Evolutionary conservation across 2,888 invertebrate species (phyloP).

Genomic region (Seira sanloemensis): DNA sequence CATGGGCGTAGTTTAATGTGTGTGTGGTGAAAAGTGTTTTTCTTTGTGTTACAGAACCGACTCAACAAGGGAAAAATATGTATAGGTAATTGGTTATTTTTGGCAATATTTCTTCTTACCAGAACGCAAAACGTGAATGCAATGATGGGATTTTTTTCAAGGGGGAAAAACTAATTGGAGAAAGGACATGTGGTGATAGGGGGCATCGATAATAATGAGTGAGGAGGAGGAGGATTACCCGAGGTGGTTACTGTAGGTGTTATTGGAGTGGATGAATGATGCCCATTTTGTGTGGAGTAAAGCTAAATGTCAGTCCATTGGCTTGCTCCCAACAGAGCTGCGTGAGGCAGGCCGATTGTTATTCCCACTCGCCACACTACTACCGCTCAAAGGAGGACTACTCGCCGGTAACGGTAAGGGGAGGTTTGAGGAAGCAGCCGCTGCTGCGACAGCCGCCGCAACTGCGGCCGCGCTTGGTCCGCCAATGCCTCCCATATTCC

Average conservation of each 20-base stretch:
- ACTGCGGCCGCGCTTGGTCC: conserved; percentile 70
- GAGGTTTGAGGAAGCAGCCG: conserved; percentile 66
- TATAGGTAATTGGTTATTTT: no score
- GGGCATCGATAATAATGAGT: no score
- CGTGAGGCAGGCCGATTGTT: conserved; percentile 73
- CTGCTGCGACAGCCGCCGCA: conserved; percentile 68
- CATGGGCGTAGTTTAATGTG: no score
- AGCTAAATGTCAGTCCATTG: conserved; percentile 74
- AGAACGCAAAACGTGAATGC: no score
- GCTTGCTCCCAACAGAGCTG: conserved; percentile 71
- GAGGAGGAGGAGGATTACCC: conserved; percentile 63
- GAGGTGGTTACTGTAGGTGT: conserved; percentile 72
- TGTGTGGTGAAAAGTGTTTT: no score
- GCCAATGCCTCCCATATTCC: conserved; percentile 68
- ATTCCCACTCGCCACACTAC: conserved; percentile 66
- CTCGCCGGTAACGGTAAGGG: conserved; percentile 55
- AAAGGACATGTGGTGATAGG: background rate
- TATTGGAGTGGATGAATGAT: conserved; percentile 73
- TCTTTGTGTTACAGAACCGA: no score
- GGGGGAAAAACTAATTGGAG: background rate
- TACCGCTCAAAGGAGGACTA: conserved; percentile 69
- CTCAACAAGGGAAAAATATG: no score
- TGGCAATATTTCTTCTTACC: no score
- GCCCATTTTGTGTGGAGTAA: conserved; percentile 74
- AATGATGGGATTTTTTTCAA: background rate